Conservation (phyloP, 2,797 vertebrate genomes). For the Hypotaenidia okinawae region DNA sequence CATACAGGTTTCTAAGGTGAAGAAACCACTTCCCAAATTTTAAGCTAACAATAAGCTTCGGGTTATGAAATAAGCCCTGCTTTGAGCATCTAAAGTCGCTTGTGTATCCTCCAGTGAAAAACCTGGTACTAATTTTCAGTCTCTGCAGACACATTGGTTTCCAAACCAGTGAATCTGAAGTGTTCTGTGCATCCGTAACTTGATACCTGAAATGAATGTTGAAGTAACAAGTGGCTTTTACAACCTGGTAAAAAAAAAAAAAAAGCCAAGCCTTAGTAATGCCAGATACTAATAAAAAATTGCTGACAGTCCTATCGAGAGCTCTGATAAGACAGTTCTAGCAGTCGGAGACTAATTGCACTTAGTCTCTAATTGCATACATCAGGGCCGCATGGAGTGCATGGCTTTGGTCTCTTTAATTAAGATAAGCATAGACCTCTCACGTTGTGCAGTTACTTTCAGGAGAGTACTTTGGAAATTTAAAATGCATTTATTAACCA, state of each 20-base stretch:
- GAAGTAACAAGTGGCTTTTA: constrained; percentile 14
- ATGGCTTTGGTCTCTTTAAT: constrained; percentile 33
- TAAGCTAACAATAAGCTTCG: neutral
- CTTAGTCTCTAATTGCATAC: constrained; percentile 21
- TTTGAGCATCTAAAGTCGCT: neutral
- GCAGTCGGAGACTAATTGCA: constrained; percentile 19
- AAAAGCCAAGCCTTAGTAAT: constrained; percentile 16
- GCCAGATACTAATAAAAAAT: neutral
- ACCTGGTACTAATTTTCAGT: neutral
- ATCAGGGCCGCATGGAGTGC: neutral
- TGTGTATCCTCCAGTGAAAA: neutral
- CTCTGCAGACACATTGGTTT: neutral
- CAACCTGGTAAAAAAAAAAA: neutral
- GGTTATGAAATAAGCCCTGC: neutral
- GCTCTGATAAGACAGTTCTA: neutral
- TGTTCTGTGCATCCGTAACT: neutral
- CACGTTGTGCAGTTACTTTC: neutral
- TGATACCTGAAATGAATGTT: neutral
- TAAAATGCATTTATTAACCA: neutral
- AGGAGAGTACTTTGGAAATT: neutral
- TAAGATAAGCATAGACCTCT: constrained; percentile 24
- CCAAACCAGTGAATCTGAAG: neutral
- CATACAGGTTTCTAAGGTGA: neutral
- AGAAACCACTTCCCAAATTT: neutral
- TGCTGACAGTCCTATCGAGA: neutral